Evolutionary conservation across 2,888 invertebrate species (phyloP).

Genomic region (Labia minor): DNA sequence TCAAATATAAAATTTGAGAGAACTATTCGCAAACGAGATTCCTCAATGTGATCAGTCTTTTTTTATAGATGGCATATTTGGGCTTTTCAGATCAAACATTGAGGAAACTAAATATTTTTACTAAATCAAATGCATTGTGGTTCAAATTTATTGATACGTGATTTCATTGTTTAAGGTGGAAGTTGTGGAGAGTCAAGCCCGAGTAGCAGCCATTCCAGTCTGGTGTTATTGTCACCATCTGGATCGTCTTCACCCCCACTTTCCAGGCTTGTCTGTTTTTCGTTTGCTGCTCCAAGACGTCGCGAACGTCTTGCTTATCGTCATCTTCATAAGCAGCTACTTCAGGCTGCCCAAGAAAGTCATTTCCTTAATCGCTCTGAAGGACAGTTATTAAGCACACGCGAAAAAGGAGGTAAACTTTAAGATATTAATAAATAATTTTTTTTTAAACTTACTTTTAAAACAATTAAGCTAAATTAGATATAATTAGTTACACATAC

Average conservation of each 20-base stretch:
- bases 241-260: neutral
- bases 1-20: too few species aligned
- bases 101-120: too few species aligned
- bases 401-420: neutral
- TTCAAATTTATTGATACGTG: too few species aligned
- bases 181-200: neutral
- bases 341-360: neutral
- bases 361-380: neutral
- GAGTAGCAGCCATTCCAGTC: neutral
- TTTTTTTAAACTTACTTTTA: too few species aligned
- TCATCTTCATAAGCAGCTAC: neutral
- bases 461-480: too few species aligned
- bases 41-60: too few species aligned
- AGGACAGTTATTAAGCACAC: neutral
- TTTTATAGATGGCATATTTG: too few species aligned
- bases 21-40: too few species aligned
- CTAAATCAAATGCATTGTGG: too few species aligned
- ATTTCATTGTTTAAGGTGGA: neutral
- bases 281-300: neutral
- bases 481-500: too few species aligned
- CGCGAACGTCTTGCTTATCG: neutral
- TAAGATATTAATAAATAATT: too few species aligned
- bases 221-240: neutral
- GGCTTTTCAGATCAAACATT: too few species aligned
- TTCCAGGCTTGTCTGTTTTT: neutral